A percentile compares a stretch with the other conserved stretches of the same genome.
Conservation (phyloP, 1,140 invertebrate species). For the Ips nitidus region DNA sequence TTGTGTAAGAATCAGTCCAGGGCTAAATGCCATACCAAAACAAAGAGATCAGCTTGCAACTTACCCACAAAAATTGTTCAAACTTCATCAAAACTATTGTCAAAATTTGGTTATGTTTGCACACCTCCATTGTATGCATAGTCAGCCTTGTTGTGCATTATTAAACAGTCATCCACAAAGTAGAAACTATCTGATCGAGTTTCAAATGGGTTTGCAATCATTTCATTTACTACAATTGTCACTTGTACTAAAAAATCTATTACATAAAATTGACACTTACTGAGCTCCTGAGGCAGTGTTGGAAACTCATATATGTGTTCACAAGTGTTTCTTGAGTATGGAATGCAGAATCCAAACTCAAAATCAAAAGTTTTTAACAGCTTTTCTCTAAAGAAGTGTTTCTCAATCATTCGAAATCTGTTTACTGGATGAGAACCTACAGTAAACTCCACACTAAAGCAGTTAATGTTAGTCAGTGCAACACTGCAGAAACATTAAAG, state of each 20-base stretch:
- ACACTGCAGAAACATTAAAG: background rate
- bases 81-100: no score
- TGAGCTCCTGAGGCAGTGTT: conserved; percentile 77
- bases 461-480: background rate
- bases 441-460: conserved; percentile 86
- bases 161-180: conserved; percentile 94
- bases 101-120: conserved; percentile 46
- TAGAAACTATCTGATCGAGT: conserved; percentile 98
- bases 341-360: conserved; percentile 99
- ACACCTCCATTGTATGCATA: conserved; percentile 88
- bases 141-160: conserved; percentile 99
- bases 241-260: conserved; percentile 3
- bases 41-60: no score
- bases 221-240: conserved; percentile 84
- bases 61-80: no score
- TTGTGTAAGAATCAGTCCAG: no score
- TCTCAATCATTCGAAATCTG: conserved; percentile 98
- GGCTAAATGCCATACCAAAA: no score
- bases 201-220: conserved; percentile 95
- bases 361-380: conserved; percentile 99
- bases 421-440: conserved; percentile 90
- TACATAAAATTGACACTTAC: conserved; percentile 57
- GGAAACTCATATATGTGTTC: conserved; percentile 99
- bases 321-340: conserved; percentile 95
- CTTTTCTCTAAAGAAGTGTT: conserved; percentile 93